Evolutionary conservation across 2,797 vertebrate genomes (phyloP).

Genomic region (Odontamblyopus lacepedii): DNA sequence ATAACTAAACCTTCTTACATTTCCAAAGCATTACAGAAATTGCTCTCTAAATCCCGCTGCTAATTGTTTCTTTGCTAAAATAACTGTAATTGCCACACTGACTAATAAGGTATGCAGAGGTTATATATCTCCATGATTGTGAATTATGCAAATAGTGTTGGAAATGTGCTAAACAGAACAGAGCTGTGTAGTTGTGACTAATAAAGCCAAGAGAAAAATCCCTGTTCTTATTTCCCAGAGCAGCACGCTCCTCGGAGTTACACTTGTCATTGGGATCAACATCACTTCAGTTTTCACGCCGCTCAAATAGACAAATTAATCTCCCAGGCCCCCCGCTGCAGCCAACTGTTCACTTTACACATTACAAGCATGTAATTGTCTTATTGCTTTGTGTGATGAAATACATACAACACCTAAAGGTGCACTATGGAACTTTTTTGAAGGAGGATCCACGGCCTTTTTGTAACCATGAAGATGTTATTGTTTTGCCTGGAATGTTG

Average conservation of each 20-base stretch:
- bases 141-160: slow-evolving; percentile 41
- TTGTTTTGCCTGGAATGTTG: no score
- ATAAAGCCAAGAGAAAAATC: slow-evolving; percentile 35
- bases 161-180: slow-evolving; percentile 37
- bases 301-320: slow-evolving; percentile 39
- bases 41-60: not conserved
- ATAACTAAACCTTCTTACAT: not conserved
- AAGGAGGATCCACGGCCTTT: no score
- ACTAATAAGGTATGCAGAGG: slow-evolving; percentile 21
- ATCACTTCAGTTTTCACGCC: slow-evolving; percentile 43
- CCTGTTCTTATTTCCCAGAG: slow-evolving; percentile 32
- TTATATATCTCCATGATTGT: slow-evolving; percentile 26
- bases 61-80: not conserved
- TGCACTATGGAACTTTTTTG: no score
- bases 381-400: slow-evolving; percentile 10
- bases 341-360: slow-evolving; percentile 16
- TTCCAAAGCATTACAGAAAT: not conserved
- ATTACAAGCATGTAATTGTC: slow-evolving; percentile 17
- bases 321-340: slow-evolving; percentile 14
- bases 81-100: slow-evolving; percentile 19
- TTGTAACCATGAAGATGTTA: no score
- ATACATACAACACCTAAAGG: not conserved
- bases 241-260: slow-evolving; percentile 31
- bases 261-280: slow-evolving; percentile 32
- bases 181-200: slow-evolving; percentile 32